A percentile compares a stretch with the other conserved stretches of the same genome.
These are phyloP conservation scores for Calonectris borealis DNA, from an alignment of 2,113 vertebrate species.

Conservation along the genomic window DNA sequence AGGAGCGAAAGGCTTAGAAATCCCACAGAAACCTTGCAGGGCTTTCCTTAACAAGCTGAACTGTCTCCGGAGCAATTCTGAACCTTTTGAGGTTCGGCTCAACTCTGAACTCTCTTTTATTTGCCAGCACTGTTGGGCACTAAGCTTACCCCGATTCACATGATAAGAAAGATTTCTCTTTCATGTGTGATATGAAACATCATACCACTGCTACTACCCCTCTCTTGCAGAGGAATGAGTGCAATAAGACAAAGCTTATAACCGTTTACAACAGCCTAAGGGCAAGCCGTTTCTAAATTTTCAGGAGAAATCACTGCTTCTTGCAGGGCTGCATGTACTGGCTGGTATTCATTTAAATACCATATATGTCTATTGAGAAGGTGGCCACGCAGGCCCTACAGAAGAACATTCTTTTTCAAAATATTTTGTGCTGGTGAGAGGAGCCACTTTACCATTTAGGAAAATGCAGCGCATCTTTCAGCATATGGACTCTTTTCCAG, in stretches of 20 bases:
- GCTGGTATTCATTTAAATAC: neutral
- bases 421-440: neutral
- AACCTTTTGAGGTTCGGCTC: neutral
- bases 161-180: neutral
- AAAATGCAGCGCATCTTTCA: neutral
- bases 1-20: neutral
- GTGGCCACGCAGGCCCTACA: neutral
- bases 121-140: neutral
- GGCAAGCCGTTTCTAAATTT: neutral
- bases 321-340: neutral
- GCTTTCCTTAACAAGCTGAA: neutral
- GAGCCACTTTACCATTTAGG: neutral
- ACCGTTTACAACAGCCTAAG: neutral
- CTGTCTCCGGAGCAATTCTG: neutral
- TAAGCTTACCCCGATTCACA: neutral
- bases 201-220: neutral
- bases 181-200: neutral
- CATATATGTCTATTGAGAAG: neutral
- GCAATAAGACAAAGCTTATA: neutral
- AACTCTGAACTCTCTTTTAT: neutral
- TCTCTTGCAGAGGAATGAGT: neutral
- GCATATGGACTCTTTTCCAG: neutral
- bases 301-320: neutral
- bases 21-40: neutral
- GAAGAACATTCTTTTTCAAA: neutral